These are phyloP conservation scores for Phylloscopus trochiloides DNA, from an alignment of 2,113 vertebrate genomes.

Conservation along the genomic window DNA sequence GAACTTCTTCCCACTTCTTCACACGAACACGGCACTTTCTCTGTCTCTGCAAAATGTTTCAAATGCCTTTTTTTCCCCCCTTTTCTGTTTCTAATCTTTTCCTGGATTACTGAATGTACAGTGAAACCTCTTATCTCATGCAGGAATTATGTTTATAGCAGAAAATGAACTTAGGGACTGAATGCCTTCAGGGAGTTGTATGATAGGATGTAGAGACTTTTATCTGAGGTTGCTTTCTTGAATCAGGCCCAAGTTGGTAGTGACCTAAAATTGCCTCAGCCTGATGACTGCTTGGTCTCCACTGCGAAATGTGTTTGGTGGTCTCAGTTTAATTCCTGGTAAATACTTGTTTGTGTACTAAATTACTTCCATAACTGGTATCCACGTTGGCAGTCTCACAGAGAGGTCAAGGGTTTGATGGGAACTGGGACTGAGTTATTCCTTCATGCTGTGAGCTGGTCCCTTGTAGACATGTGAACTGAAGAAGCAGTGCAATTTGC, in stretches of 20 bases:
- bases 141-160: constrained; percentile 47
- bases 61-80: neutral
- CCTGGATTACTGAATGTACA: constrained; percentile 47
- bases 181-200: constrained; percentile 52
- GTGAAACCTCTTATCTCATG: constrained; percentile 46
- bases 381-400: constrained; percentile 31
- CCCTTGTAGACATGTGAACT: neutral
- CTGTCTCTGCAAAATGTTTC: constrained; percentile 11
- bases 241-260: constrained; percentile 39
- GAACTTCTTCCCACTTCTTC: neutral
- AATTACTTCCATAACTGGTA: constrained; percentile 59
- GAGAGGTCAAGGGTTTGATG: constrained; percentile 48
- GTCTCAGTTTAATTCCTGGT: constrained; percentile 52
- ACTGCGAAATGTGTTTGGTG: constrained; percentile 47
- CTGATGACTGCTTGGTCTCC: constrained; percentile 31
- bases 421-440: constrained; percentile 37
- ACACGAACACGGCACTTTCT: neutral
- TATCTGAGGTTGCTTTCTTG: constrained; percentile 46
- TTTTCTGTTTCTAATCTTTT: constrained; percentile 55
- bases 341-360: constrained; percentile 39
- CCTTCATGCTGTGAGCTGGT: neutral
- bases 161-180: constrained; percentile 18
- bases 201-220: constrained; percentile 31
- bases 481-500: neutral
- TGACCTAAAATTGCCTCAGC: constrained; percentile 57